A percentile compares a stretch with the other conserved stretches of the same genome.
phyloP scores from a whole-genome alignment of 2,797 vertebrate genomes.

The Tapera naevia region DNA sequence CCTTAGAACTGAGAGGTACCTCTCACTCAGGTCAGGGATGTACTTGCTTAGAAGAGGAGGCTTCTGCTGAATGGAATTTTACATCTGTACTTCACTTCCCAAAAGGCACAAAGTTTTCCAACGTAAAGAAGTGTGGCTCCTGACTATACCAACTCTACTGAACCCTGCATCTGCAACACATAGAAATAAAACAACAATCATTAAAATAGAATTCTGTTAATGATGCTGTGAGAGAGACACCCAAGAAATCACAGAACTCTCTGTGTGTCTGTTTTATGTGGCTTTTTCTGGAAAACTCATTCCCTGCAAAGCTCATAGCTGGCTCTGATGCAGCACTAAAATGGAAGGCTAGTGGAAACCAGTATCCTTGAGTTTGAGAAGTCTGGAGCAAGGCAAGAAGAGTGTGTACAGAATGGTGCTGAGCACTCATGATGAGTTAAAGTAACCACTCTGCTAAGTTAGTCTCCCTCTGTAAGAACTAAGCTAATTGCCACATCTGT shows the following conservation, averaged over 20 bases:
- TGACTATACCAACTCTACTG: neutral
- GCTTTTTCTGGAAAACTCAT: accelerated
- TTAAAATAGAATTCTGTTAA: neutral
- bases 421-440: neutral
- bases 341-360: neutral
- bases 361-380: neutral
- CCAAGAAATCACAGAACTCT: neutral
- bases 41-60: neutral
- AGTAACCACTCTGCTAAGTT: neutral
- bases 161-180: neutral
- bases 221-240: neutral
- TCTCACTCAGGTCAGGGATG: neutral
- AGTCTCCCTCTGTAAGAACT: neutral
- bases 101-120: neutral
- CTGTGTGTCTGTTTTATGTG: neutral
- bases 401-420: neutral
- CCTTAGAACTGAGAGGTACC: neutral
- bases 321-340: neutral
- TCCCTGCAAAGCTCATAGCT: neutral
- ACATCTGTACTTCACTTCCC: neutral
- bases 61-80: neutral
- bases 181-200: neutral
- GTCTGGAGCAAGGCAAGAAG: neutral
- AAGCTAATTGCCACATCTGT: neutral
- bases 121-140: accelerated